A percentile compares a stretch with the other conserved stretches of the same genome.
Evolutionary conservation across 2,113 vertebrate genomes (phyloP).

Genomic region (Phaetusa simplex): DNA sequence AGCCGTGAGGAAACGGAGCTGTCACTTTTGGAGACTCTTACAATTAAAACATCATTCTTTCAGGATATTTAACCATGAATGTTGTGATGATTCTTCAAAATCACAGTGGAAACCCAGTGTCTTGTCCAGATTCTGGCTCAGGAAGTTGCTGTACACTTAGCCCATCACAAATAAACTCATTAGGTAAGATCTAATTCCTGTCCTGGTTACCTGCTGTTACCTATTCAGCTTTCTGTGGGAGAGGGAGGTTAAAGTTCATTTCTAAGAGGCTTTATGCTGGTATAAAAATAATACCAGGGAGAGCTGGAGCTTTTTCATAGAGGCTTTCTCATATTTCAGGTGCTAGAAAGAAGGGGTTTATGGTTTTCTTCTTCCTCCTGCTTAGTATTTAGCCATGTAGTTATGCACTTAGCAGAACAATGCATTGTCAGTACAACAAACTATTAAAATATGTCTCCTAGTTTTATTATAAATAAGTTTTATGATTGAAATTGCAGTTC

Average conservation of each 20-base stretch:
- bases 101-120: not conserved
- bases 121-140: not conserved
- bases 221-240: not conserved
- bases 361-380: not conserved
- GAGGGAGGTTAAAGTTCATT: not conserved
- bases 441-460: not conserved
- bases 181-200: slow-evolving; percentile 1
- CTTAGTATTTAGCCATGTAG: not conserved
- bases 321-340: not conserved
- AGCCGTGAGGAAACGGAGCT: fast-evolving
- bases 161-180: not conserved
- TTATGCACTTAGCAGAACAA: not conserved
- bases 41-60: not conserved
- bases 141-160: not conserved
- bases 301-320: not conserved
- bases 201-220: not conserved
- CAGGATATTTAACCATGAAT: not conserved
- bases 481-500: not conserved
- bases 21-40: not conserved
- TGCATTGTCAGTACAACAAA: not conserved
- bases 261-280: slow-evolving; percentile 11
- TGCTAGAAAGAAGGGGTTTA: not conserved
- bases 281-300: not conserved
- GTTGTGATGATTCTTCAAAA: not conserved
- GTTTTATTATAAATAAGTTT: not conserved